Base-by-base conservation (phyloP, 1,140 invertebrate species). In the Calephelis nemesis region DNA sequence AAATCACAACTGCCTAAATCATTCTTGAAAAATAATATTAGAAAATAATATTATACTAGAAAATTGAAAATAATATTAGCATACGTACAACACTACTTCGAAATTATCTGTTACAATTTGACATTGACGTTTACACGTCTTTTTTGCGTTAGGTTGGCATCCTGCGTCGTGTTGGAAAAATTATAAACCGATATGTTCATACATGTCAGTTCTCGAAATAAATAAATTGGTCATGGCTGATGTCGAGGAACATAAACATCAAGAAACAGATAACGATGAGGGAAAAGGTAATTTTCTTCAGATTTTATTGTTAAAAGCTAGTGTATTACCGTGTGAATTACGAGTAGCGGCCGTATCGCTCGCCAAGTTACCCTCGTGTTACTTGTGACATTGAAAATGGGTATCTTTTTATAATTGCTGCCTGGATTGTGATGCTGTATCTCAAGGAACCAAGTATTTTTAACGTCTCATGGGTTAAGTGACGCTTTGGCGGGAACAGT, bases 191-290 rank as follows among this genome's bases (percentile, higher is more conserved):
- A 84, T 90, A 90, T 90, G 88, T 89, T 89, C 88, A 89, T 79
- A 87, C 79, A 85, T 85, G 84, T 89, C 81, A 84, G 77, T 79
- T 83, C 81, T 83, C 81, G 81, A 86, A 90, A 90, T 90, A 90
- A 90, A 90, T 90, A 90, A 90, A 88, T 87, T 87, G 82, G 87
- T 86, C 82, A 91, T 91, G 88, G 85, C 88, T 89, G 88, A 89
- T 83, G 81, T 74, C 82, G 84, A 88, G 78, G 88, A 81, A 86
- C 78, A 81, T 85, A 89, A 88, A 89, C 87, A 89, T 79, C 85
- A 76, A 79, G 88, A 91, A 82, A 80, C 77, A 74, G 83, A 89
- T 88, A 81, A 81, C 87, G 79, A 86, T 87, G 88, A 91, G 83
- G 87, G 82, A 84, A 82, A 91, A 91, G 88, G 88, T 91, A 91